phyloP scores from a whole-genome alignment of 2,113 vertebrate genomes.

The Tupaia chinensis region DNA sequence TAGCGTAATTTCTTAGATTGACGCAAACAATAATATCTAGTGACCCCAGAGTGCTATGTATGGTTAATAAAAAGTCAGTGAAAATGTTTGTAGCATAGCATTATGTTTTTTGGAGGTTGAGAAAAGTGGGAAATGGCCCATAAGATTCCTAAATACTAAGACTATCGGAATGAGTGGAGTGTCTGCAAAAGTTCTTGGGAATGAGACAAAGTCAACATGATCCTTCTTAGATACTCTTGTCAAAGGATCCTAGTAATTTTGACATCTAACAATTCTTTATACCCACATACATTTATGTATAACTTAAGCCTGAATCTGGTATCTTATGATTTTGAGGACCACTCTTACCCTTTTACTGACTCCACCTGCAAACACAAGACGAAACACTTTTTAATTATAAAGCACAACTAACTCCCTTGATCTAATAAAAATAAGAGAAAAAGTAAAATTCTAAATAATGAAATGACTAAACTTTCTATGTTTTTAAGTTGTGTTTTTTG shows the following conservation, averaged over 20 bases:
- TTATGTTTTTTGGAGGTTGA: neutral
- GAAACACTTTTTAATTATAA: neutral
- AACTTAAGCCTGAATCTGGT: neutral
- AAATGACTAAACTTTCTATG: neutral
- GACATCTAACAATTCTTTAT: neutral
- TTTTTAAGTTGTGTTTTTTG: neutral
- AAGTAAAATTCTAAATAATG: neutral
- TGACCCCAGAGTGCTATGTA: neutral
- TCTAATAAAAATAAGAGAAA: constrained; percentile 6
- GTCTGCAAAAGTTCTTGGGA: neutral
- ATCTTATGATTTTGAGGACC: neutral
- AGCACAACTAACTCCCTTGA: neutral
- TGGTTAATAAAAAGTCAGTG: neutral
- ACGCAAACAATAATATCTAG: neutral
- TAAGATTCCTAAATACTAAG: neutral
- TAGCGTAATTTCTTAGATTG: neutral
- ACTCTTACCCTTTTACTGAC: neutral
- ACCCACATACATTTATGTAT: accelerated
- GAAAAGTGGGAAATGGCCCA: no score
- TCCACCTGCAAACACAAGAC: neutral
- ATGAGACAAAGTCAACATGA: neutral
- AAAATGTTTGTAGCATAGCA: neutral
- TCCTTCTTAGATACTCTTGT: neutral
- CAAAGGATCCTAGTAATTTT: neutral
- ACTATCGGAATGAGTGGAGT: neutral